A percentile compares a stretch with the other conserved stretches of the same genome.
These are phyloP conservation scores for Anomalospiza imberbis DNA, from an alignment of 2,797 vertebrate species.

Conservation along the genomic window DNA sequence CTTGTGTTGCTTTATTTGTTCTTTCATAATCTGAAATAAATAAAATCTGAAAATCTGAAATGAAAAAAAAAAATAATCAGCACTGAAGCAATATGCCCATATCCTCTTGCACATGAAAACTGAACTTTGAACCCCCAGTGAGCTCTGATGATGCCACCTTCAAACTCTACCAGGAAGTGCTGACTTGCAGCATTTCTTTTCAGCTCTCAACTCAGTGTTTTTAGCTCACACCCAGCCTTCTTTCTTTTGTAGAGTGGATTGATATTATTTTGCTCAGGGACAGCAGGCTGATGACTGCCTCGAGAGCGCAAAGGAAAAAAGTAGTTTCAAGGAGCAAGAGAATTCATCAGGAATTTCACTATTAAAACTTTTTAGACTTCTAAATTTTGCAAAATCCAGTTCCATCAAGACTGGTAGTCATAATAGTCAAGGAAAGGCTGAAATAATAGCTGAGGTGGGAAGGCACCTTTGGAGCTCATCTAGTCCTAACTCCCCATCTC, in stretches of 20 bases:
- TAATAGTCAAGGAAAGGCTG: background rate
- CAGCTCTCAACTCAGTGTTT: background rate
- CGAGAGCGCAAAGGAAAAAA: background rate
- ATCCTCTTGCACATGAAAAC: background rate
- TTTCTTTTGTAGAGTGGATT: background rate
- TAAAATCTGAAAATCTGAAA: background rate
- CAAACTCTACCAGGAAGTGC: background rate
- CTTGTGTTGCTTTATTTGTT: background rate
- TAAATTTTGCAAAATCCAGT: background rate
- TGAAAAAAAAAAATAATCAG: background rate
- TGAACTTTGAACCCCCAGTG: background rate
- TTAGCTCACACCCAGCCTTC: background rate
- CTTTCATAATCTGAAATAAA: background rate
- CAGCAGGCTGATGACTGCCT: background rate
- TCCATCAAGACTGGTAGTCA: background rate
- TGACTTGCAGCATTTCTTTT: background rate
- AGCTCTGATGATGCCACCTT: background rate
- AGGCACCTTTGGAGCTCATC: background rate
- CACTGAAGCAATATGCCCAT: background rate
- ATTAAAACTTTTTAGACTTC: background rate
- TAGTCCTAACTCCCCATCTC: background rate
- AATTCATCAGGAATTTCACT: background rate
- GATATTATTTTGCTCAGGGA: background rate
- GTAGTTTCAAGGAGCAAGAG: background rate
- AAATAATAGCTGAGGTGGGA: background rate